Base-by-base conservation (phyloP, 2,797 vertebrate genomes). In the Molothrus aeneus region DNA sequence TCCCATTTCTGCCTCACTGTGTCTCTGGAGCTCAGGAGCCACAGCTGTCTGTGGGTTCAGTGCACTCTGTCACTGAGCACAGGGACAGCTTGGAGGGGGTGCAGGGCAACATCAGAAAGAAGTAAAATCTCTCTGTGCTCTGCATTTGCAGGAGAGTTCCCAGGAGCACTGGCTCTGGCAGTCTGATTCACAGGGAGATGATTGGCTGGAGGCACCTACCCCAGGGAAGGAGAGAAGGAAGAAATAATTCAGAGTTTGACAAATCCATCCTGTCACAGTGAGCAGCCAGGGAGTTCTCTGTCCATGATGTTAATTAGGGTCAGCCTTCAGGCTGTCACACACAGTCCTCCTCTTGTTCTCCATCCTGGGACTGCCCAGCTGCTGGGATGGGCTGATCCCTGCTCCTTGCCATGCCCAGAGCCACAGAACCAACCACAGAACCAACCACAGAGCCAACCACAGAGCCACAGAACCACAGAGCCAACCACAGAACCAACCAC, bases 331-430 rank as follows among this genome's bases (percentile, higher is more conserved):
- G 42, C 32, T 72, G n/a, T 18, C 74, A 36, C 36, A 36, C 36
- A 36, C 36, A 36, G 53, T 85, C 10, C 26, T 50, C 54, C 7
- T 38, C 45, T 10, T 51, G 47, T 48, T 28, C 65, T 45, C 64
- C 73, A 36, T 11, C 78, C 69, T 28, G 0, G 7, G 36, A 7
- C 43, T 74, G 34, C 9, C 17, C 65, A 47, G 2, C 36, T 56
- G 3, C 34, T 43, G 20, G 17, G 11, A 16, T 14, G 14, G 24
- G 18, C 59, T 50, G 53, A 38, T 7, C 31, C 59, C 54, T 71
- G 19, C 7, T 57, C 32, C 9, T 7, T 43, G 7, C 48, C 6
- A 0, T 3, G 9, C 31, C 31, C 29, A 13, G 34, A 43, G 2
- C 26, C n/a, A 8, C 17, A 42, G 42, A 42, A 17, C 34, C 34